Percentiles rank a stretch among this genome's conserved stretches.
phyloP scores from a whole-genome alignment of 2,888 invertebrate species.

The Phengaris arion region DNA sequence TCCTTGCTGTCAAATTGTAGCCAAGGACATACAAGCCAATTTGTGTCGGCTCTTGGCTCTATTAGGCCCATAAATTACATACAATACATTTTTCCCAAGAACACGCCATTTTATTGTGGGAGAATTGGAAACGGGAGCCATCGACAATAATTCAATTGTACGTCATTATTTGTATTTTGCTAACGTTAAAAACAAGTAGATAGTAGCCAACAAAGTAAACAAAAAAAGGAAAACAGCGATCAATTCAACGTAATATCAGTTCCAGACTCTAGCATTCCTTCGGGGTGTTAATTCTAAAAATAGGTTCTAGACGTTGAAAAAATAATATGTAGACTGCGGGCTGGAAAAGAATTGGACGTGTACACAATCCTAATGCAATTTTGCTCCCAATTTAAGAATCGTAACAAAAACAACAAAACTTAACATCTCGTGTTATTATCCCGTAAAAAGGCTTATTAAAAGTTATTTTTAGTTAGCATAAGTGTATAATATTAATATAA shows the following conservation, averaged over 20 bases:
- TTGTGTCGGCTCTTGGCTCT: conserved; percentile 54
- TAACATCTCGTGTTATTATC: too few species aligned
- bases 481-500: too few species aligned
- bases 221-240: not conserved
- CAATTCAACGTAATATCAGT: not conserved
- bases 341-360: not conserved
- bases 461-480: too few species aligned
- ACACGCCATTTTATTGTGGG: conserved; percentile 5
- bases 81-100: conserved; percentile 41
- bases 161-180: not conserved
- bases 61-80: conserved; percentile 63
- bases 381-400: not conserved
- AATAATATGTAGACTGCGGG: not conserved
- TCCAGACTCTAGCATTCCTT: too few species aligned
- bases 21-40: conserved; percentile 47
- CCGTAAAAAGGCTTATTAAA: too few species aligned
- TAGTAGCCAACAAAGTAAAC: not conserved
- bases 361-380: not conserved
- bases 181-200: conserved; percentile 5
- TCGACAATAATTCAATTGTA: conserved; percentile 20
- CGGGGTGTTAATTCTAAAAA: not conserved
- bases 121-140: conserved; percentile 17
- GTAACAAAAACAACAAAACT: too few species aligned
- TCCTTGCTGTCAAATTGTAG: not conserved
- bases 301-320: not conserved